Evolutionary conservation across 2,797 vertebrate species (phyloP), one percentile per base, ranked within the genome.

Genomic region (Esox masquinongy): DNA sequence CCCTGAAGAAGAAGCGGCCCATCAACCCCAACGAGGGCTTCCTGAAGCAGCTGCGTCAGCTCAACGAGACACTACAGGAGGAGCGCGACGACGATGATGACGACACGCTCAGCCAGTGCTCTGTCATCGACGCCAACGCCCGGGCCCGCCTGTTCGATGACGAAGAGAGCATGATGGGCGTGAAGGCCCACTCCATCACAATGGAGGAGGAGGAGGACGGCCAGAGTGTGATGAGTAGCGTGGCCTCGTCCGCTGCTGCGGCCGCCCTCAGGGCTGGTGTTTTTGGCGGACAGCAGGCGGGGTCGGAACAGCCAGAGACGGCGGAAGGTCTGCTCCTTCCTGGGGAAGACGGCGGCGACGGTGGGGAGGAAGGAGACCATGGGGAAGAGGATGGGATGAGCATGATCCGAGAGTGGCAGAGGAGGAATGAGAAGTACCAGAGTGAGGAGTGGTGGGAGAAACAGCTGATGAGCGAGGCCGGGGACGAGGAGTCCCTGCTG

Each of bases 1-100:
- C 96, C 0, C 83, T 99, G 63, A 93, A 97, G 72, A 96, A 94
- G 83, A 98, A 97, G 74, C 94, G 98, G 0, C 88, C 97, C 80
- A 94, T 99, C 90, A 94, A 92, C 87, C 98, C 98, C 82, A 99
- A 99, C 0, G 97, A 98, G 0, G 96, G 96, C 74, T 99, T 99
- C 90, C 89, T 99, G 70, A 97, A 95, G 91, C 98, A 99, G 91
- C 94, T 99, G 26, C 91, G 98, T 2, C 93, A 96, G 53, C 91
- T 99, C 76, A 99, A 99, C 0, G 97, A 99, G 88, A 93, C 83
- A 9, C 85, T 99, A 75, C 79, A 97, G 93, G 97, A 98, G 81
- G 97, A 99, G 74, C 90, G 97, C 0, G 95, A 97, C 1, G 90
- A 74, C 17, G 88, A 91, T 0, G 92, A 93, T 0, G 95, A 93